phyloP scores from a whole-genome alignment of 2,797 vertebrate species.

The Lindbergichthys nudifrons region DNA sequence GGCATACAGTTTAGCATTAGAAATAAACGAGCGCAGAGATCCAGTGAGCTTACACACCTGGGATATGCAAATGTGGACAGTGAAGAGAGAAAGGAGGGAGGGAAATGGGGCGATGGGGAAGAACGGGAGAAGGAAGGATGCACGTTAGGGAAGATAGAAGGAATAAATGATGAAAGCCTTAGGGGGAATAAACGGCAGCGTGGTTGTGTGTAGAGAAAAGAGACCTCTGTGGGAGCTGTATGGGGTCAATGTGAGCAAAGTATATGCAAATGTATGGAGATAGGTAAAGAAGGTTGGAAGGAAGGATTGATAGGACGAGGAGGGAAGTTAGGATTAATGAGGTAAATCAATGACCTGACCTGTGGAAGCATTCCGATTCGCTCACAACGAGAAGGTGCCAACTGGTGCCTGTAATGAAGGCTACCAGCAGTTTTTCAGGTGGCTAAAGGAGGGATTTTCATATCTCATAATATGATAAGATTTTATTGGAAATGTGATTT shows the following conservation, averaged over 20 bases:
- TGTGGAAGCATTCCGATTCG: conserved; percentile 23
- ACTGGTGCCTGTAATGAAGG: conserved; percentile 19
- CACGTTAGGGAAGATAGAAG: conserved; percentile 20
- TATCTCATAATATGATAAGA: background rate
- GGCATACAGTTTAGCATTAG: conserved; percentile 14
- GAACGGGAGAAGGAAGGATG: conserved; percentile 23
- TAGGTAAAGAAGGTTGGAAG: conserved; percentile 17
- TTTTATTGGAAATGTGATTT: background rate
- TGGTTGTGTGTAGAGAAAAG: conserved; percentile 17
- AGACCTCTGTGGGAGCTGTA: conserved; percentile 27
- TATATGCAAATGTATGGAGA: conserved; percentile 49
- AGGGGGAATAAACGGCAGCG: conserved; percentile 44
- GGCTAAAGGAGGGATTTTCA: background rate
- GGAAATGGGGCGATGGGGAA: conserved; percentile 18
- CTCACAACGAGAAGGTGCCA: conserved; percentile 7
- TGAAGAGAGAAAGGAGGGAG: background rate
- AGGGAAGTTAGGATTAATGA: conserved; percentile 13
- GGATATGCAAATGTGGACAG: conserved; percentile 54
- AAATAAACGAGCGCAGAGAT: conserved; percentile 12
- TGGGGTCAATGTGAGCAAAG: conserved; percentile 38
- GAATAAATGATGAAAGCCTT: conserved; percentile 46
- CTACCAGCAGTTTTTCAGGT: background rate
- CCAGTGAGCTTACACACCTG: conserved; percentile 44
- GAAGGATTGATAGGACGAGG: conserved; percentile 15
- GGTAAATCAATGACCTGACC: conserved; percentile 34